Conservation (phyloP, 2,113 vertebrate species). For the Meleagris gallopavo region DNA sequence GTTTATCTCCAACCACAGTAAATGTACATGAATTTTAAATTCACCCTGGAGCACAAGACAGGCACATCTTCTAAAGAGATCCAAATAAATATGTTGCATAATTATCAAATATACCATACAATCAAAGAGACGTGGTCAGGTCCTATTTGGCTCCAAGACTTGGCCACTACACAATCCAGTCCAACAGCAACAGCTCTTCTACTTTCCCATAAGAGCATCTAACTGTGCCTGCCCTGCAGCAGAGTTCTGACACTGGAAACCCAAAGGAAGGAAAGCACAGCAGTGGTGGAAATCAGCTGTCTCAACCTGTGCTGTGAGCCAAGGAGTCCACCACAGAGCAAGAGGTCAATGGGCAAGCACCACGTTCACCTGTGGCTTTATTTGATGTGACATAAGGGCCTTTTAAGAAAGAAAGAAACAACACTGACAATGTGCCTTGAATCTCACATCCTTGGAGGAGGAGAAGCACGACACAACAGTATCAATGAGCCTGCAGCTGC, state of each 20-base stretch:
- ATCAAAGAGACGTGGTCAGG: not conserved
- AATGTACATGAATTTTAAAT: not conserved
- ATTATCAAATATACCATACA: slow-evolving; percentile 11
- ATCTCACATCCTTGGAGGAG: not conserved
- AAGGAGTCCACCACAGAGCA: not conserved
- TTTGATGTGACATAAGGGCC: not conserved
- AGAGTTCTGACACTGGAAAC: not conserved
- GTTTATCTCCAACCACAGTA: not conserved
- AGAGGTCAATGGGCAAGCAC: fast-evolving
- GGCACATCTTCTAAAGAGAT: not conserved
- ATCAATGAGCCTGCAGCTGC: slow-evolving; percentile 13
- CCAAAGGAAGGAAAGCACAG: not conserved
- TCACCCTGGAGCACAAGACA: not conserved
- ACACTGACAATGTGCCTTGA: slow-evolving; percentile 1
- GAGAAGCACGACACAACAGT: not conserved
- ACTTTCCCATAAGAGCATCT: not conserved
- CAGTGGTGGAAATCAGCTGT: not conserved
- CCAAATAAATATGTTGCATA: slow-evolving; percentile 6
- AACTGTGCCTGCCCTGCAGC: fast-evolving
- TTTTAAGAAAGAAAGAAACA: not conserved
- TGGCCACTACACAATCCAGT: not conserved
- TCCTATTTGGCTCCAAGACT: not conserved
- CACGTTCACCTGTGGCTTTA: fast-evolving
- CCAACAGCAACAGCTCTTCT: not conserved
- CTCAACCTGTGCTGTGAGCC: not conserved